These are phyloP conservation scores for Azorinus chamasolen DNA, from an alignment of 2,888 invertebrate species.

Conservation along the genomic window DNA sequence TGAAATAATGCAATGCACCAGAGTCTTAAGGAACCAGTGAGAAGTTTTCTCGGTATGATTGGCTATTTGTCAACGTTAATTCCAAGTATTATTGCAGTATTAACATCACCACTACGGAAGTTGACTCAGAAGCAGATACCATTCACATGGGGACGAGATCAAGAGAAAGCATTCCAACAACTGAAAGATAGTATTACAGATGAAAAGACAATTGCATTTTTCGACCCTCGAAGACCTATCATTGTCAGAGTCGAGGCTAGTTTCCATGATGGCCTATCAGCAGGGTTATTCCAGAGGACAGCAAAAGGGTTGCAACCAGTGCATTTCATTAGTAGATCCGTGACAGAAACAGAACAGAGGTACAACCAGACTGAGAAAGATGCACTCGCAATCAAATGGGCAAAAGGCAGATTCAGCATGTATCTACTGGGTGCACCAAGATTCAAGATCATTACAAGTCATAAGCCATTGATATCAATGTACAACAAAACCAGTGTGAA, in stretches of 20 bases:
- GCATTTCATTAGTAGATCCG: too few species aligned
- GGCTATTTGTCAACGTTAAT: conserved; percentile 35
- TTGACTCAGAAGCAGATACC: conserved; percentile 11
- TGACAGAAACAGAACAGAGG: background rate
- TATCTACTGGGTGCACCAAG: conserved; percentile 53
- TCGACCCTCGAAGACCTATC: conserved; percentile 29
- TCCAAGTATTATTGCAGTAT: conserved; percentile 7
- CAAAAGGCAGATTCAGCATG: conserved; percentile 29
- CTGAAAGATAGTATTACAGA: conserved; percentile 23
- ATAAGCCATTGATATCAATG: conserved; percentile 33
- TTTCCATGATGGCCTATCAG: conserved; percentile 16
- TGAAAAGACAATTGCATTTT: conserved; percentile 19
- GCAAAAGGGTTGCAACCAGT: too few species aligned
- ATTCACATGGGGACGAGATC: conserved; percentile 19
- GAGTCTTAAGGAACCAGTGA: conserved; percentile 20
- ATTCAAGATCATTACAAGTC: conserved; percentile 6
- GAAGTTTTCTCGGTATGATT: conserved; percentile 31
- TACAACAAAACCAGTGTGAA: conserved; percentile 25
- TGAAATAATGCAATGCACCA: conserved; percentile 18
- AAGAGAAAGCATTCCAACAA: conserved; percentile 22
- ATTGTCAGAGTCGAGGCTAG: conserved; percentile 19
- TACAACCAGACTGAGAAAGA: conserved; percentile 36
- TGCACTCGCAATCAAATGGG: conserved; percentile 13
- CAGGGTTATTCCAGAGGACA: conserved; percentile 1
- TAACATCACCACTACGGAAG: conserved; percentile 24